Base-by-base conservation (phyloP, 1,140 invertebrate species). In the Leptinotarsa lineolata region DNA sequence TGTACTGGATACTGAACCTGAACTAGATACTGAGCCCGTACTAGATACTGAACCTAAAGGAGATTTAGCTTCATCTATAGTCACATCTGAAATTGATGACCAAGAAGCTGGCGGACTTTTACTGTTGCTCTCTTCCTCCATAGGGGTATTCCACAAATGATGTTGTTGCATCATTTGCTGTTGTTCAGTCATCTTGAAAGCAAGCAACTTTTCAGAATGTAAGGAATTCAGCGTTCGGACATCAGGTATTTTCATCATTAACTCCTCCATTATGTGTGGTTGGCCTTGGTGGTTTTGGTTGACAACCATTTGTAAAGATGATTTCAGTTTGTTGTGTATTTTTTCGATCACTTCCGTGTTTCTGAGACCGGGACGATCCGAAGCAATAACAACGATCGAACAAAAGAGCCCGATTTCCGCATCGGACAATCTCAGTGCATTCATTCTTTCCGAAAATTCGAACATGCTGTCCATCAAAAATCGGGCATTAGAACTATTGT, bases 381-480 rank as follows among this genome's bases (percentile, higher is more conserved):
- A 90, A 22, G 96, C 94, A 77, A 99, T 96, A 72, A 99, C 91
- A 1, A 98, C 95, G 63, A 98, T 93, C 71, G 96, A 95, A 86
- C 95, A 97, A 86, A 98, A 97, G 1, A 99, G 87, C 39, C 95
- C 96, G 70, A 99, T 90, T 84, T 99, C 96, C 44, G 94, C 92
- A 83, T 99, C 97, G 13, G 93, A 93, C 68, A 99, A 87, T 81
- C 93, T 90, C 82, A 98, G 90, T 8, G 91, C 90, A 83, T 98
- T 97, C 84, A 99, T 92, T 76, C 95, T 90, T 82, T 97, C 96
- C 58, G 96, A 95, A 85, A 99, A 97, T 81, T 98, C 97, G 84
- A 99, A 97, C 87, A 98, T 98, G 74, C 95, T 97, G 82, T 98
- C 95, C 85, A 98, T 93, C 39, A 99, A 90, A 83, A 97, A 98